A percentile compares a stretch with the other conserved stretches of the same genome.
phyloP scores from a whole-genome alignment of 2,113 vertebrate species.

The Dromas ardeola region DNA sequence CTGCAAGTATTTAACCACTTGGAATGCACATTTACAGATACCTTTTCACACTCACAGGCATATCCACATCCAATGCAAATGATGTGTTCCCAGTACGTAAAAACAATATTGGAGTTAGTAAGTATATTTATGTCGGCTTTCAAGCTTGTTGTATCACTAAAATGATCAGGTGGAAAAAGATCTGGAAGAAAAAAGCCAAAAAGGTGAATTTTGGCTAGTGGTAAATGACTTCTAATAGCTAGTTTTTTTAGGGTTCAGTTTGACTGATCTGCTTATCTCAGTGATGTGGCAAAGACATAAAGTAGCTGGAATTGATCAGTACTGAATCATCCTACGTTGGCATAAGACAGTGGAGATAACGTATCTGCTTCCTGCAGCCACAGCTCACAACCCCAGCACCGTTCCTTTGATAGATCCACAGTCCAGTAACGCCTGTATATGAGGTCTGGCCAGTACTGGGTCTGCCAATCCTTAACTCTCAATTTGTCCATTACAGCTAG shows the following conservation, averaged over 20 bases:
- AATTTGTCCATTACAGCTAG: neutral
- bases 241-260: neutral
- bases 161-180: neutral
- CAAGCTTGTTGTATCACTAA: neutral
- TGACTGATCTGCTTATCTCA: neutral
- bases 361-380: neutral
- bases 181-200: neutral
- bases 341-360: neutral
- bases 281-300: neutral
- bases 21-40: neutral
- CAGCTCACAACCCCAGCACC: neutral
- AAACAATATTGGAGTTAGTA: neutral
- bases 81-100: neutral
- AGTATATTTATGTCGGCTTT: neutral
- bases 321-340: neutral
- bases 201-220: neutral
- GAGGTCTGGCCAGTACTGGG: neutral
- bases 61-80: neutral
- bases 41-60: neutral
- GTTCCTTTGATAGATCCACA: neutral
- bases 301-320: neutral
- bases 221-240: neutral
- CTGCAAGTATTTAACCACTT: neutral
- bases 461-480: neutral
- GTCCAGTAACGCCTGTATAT: fast-evolving